phyloP scores from a whole-genome alignment of 2,888 invertebrate genomes.

The Disparrhopalites patrizii region DNA sequence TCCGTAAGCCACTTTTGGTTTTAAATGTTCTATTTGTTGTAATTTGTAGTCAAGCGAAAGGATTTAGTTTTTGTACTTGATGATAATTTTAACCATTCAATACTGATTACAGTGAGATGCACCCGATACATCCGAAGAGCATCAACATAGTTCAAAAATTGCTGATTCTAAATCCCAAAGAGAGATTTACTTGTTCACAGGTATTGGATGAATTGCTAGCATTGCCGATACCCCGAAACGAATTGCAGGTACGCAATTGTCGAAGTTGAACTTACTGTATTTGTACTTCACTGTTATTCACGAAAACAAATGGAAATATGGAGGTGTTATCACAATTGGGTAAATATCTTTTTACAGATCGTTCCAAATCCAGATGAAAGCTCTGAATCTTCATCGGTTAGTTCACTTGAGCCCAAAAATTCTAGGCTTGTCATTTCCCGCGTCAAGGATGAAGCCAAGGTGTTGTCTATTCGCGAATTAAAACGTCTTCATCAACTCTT shows the following conservation, averaged over 20 bases:
- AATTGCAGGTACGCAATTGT: too few relatives aligned
- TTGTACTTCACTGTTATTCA: too few relatives aligned
- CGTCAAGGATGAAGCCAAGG: constrained; percentile 30
- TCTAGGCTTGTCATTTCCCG: not conserved
- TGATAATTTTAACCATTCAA: too few relatives aligned
- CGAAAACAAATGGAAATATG: too few relatives aligned
- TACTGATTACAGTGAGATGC: not conserved
- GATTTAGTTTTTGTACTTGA: not conserved
- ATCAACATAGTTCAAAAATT: constrained; percentile 64
- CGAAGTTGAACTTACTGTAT: too few relatives aligned
- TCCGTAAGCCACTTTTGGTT: constrained; percentile 53
- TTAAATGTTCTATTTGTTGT: not conserved
- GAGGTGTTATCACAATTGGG: too few relatives aligned
- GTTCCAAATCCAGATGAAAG: constrained; percentile 26
- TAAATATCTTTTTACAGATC: too few relatives aligned
- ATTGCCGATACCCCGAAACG: not conserved
- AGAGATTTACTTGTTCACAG: constrained; percentile 64
- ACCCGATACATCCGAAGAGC: constrained; percentile 62
- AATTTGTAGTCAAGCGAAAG: not conserved
- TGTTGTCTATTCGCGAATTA: constrained; percentile 27
- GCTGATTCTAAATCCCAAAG: constrained; percentile 64
- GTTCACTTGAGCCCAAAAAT: constrained; percentile 12
- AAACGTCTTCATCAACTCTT: constrained; percentile 28
- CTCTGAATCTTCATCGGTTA: constrained; percentile 27
- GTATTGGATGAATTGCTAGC: constrained; percentile 58